Evolutionary conservation across 2,888 invertebrate genomes (phyloP).

Genomic region (Clostera curtula): DNA sequence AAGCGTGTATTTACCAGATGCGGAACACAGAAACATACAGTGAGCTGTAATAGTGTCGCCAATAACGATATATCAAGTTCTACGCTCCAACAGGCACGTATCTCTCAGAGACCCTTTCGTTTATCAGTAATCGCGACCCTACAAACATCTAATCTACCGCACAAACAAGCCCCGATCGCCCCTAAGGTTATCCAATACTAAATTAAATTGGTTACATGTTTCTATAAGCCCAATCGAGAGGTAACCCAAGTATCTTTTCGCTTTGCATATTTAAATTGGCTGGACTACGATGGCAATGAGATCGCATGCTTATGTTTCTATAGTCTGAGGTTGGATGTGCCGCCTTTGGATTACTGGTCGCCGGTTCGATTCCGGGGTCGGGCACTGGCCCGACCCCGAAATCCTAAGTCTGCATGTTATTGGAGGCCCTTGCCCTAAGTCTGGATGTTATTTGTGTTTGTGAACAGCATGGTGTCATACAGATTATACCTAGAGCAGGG

Average conservation of each 20-base stretch:
- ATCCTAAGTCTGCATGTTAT: no score
- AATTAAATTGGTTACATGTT: conserved; percentile 57
- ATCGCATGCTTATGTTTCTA: no score
- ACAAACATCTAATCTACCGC: conserved; percentile 60
- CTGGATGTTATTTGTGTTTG: no score
- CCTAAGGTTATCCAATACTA: conserved; percentile 60
- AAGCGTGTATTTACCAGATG: no score
- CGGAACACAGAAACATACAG: conserved; percentile 54
- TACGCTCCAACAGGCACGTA: conserved; percentile 49
- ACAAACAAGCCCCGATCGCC: conserved; percentile 61
- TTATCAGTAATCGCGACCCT: conserved; percentile 60
- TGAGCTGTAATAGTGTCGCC: conserved; percentile 48
- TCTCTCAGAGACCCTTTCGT: conserved; percentile 44
- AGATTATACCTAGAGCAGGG: no score
- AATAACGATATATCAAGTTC: conserved; percentile 50
- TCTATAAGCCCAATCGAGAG: conserved; percentile 33
- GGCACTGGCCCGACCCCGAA: no score
- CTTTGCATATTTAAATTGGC: conserved; percentile 18
- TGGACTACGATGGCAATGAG: no score
- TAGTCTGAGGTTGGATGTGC: no score
- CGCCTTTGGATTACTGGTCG: no score
- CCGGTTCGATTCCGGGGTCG: no score
- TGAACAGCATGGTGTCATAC: no score
- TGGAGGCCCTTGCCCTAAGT: no score
- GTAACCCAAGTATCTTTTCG: conserved; percentile 23